A percentile compares a stretch with the other conserved stretches of the same genome.
Evolutionary conservation across 1,140 invertebrate genomes (phyloP).

Genomic region (Halyomorpha halys): DNA sequence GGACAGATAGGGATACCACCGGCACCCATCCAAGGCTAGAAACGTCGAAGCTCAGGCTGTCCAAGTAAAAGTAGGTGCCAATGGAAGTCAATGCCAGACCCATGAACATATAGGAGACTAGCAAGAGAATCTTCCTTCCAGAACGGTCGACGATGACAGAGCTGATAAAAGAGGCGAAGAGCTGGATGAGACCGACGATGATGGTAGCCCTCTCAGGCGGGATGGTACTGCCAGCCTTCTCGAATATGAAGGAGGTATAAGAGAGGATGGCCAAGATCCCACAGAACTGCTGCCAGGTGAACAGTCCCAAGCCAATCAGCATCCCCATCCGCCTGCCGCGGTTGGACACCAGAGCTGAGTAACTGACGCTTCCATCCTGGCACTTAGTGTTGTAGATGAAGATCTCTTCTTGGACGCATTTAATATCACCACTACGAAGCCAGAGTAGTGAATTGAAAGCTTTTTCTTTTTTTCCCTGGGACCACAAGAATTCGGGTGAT

Average conservation of each 20-base stretch:
- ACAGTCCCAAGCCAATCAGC: conserved; percentile 58
- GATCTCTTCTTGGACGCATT: conserved; percentile 33
- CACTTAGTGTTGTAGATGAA: background rate
- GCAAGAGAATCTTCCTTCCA: conserved; percentile 57
- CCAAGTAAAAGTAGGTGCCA: conserved; percentile 52
- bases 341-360: conserved; percentile 35
- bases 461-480: conserved; percentile 38
- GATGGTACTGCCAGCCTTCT: conserved; percentile 55
- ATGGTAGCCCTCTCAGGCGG: conserved; percentile 55
- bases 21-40: conserved; percentile 40
- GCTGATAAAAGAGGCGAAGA: conserved; percentile 51
- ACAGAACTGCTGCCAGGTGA: conserved; percentile 74
- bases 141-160: conserved; percentile 64
- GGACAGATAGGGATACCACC: conserved; percentile 41
- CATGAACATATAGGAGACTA: conserved; percentile 53
- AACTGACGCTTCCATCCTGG: conserved; percentile 33
- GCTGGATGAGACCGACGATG: conserved; percentile 66
- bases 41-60: conserved; percentile 29
- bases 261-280: conserved; percentile 80
- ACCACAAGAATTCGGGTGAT: conserved; percentile 61
- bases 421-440: conserved; percentile 48
- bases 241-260: conserved; percentile 64
- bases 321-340: conserved; percentile 31
- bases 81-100: conserved; percentile 48
- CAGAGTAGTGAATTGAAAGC: conserved; percentile 44